Conservation (phyloP, 2,113 vertebrate genomes). For the Lonchura striata region DNA sequence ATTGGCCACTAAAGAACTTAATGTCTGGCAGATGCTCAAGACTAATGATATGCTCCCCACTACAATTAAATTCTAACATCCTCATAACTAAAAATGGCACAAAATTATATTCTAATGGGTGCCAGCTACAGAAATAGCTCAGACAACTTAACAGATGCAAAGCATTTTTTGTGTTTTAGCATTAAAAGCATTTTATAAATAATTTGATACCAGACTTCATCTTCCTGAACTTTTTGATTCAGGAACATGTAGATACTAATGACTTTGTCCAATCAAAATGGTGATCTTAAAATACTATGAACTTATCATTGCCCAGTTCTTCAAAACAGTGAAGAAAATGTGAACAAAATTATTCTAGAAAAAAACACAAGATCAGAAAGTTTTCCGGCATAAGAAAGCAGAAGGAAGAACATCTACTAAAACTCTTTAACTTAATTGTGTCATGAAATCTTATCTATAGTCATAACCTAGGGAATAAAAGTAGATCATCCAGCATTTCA, state of each 20-base stretch:
- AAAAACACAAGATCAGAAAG: not conserved
- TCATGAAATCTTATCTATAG: not conserved
- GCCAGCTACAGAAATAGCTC: constrained; percentile 33
- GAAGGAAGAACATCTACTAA: not conserved
- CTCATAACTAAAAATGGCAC: constrained; percentile 46
- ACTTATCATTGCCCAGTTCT: not conserved
- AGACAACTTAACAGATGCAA: not conserved
- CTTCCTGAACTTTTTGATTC: not conserved
- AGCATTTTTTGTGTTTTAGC: constrained; percentile 13
- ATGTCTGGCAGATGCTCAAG: constrained; percentile 55
- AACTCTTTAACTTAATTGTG: not conserved
- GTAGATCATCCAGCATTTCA: not conserved
- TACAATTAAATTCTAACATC: constrained; percentile 38
- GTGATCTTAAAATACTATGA: not conserved
- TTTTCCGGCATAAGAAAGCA: not conserved
- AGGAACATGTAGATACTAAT: not conserved
- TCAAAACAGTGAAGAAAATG: not conserved
- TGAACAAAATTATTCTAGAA: not conserved
- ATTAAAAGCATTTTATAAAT: constrained; percentile 5
- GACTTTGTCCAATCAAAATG: not conserved
- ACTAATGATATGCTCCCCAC: constrained; percentile 24
- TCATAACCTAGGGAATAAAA: not conserved
- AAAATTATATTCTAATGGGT: constrained; percentile 38
- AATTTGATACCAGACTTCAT: not conserved
- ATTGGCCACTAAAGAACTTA: constrained; percentile 37